A percentile compares a stretch with the other conserved stretches of the same genome.
phyloP scores from a whole-genome alignment of 2,888 invertebrate species.

The Rutpela maculata region DNA sequence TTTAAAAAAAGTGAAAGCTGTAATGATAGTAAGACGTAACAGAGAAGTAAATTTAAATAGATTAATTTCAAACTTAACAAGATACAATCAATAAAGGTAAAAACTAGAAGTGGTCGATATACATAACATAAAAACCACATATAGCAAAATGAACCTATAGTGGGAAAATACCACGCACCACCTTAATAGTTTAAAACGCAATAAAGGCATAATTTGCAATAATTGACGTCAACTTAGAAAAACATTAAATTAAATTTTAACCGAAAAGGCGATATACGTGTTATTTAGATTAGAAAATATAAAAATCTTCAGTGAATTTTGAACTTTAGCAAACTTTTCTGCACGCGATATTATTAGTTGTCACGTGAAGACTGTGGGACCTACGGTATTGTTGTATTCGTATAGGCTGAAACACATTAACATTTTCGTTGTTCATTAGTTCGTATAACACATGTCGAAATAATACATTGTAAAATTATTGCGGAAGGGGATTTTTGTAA shows the following conservation, averaged over 20 bases:
- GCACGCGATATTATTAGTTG: constrained; percentile 67
- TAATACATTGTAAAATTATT: no score
- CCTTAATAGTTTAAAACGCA: constrained; percentile 28
- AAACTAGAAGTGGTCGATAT: no score
- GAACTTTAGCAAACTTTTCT: constrained; percentile 61
- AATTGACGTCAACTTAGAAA: constrained; percentile 53
- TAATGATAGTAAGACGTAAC: no score
- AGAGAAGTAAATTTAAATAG: no score
- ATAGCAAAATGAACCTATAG: no score
- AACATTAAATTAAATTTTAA: constrained; percentile 63
- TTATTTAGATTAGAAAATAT: constrained; percentile 63
- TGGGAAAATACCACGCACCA: background rate
- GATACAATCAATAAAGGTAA: no score
- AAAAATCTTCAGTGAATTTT: constrained; percentile 59
- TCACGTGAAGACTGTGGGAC: constrained; percentile 59
- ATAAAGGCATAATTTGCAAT: constrained; percentile 51
- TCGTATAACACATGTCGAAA: background rate
- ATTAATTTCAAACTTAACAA: no score
- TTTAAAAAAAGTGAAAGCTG: no score
- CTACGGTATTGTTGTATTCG: background rate
- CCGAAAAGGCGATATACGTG: constrained; percentile 60
- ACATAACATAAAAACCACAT: no score
- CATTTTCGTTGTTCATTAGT: background rate
- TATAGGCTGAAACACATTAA: background rate
- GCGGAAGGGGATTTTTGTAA: no score